These are phyloP conservation scores for Indicator maculatus DNA, from an alignment of 2,113 vertebrate species.

Conservation along the genomic window DNA sequence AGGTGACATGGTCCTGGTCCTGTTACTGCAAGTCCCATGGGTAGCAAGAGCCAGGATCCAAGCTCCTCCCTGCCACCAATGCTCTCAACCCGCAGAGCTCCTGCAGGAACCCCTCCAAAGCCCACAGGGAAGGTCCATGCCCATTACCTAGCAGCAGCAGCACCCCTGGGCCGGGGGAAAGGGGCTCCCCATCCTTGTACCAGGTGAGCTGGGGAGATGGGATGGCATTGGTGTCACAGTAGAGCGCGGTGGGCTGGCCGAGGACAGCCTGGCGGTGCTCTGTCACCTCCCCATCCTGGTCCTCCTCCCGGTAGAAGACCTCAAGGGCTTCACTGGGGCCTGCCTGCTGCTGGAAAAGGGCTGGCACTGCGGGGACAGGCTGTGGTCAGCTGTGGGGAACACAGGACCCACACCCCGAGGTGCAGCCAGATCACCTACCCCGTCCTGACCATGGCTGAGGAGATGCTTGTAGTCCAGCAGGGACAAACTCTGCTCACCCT, in stretches of 20 bases:
- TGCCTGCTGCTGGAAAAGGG: constrained; percentile 83
- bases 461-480: not conserved
- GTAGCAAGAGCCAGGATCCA: not conserved
- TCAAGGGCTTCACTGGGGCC: constrained; percentile 75
- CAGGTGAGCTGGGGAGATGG: constrained; percentile 84
- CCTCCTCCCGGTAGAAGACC: constrained; percentile 67
- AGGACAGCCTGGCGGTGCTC: constrained; percentile 83
- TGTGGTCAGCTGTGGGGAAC: not conserved
- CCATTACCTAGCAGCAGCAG: constrained; percentile 83
- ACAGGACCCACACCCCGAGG: accelerated
- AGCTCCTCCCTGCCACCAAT: accelerated
- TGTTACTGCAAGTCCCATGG: not conserved
- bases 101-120: not conserved
- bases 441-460: not conserved
- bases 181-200: constrained; percentile 82
- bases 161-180: constrained; percentile 70
- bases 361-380: constrained; percentile 81
- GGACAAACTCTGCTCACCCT: not conserved
- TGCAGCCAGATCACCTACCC: not conserved
- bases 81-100: not conserved
- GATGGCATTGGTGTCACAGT: constrained; percentile 85
- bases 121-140: not conserved
- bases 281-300: constrained; percentile 70
- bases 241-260: constrained; percentile 79
- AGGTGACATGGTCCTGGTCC: not conserved